Conservation (phyloP, 37 sponge, comb jelly and placozoan genomes). For the Ianthella basta region DNA sequence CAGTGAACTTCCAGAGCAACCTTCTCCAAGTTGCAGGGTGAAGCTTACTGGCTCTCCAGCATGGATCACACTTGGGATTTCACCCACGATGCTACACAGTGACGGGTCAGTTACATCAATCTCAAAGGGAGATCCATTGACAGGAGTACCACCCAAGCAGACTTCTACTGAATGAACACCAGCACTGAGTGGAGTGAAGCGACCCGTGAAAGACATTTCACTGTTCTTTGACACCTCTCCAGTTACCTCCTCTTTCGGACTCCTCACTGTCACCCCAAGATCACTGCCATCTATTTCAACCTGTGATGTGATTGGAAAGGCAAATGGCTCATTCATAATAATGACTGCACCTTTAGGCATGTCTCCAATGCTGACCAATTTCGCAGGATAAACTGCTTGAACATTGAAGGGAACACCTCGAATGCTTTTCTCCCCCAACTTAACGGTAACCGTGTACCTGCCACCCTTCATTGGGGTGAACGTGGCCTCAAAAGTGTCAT, state of each 20-base stretch:
- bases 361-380: conserved; percentile 56
- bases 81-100: conserved; percentile 64
- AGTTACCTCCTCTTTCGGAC: no score
- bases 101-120: conserved; percentile 23
- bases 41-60: conserved; percentile 16
- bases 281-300: no score
- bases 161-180: no score
- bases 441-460: conserved; percentile 21
- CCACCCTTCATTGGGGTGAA: conserved; percentile 41
- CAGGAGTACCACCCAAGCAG: no score
- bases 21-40: background rate
- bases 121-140: no score
- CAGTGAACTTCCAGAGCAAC: background rate
- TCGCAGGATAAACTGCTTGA: conserved; percentile 62
- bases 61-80: conserved; percentile 56
- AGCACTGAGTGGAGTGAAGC: no score
- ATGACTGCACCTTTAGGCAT: conserved; percentile 23
- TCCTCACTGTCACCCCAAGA: no score
- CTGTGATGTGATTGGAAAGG: no score
- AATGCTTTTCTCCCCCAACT: conserved; percentile 23
- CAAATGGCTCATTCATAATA: no score
- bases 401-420: conserved; percentile 75
- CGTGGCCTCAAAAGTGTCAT: conserved; percentile 1
- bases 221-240: no score
- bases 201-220: no score